Conservation (phyloP, 2,888 invertebrate genomes). For the Caenorhabditis virilis region DNA sequence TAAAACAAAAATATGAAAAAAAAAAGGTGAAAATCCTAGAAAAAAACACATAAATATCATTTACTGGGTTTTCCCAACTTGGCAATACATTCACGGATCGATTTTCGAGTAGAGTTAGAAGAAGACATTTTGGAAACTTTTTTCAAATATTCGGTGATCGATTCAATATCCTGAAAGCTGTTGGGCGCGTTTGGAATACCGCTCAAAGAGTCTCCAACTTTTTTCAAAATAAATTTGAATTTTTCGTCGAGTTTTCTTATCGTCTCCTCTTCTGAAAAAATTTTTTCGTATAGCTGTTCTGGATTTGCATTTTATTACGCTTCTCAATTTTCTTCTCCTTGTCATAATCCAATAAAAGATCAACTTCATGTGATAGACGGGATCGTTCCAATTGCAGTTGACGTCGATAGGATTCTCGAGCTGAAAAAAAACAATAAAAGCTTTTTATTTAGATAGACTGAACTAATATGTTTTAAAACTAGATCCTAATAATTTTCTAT, state of each 20-base stretch:
- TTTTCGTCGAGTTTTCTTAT: conserved; percentile 15
- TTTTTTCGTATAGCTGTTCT: too few species aligned
- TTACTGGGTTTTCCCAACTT: background rate
- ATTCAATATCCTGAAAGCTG: conserved; percentile 9
- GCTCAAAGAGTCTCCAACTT: conserved; percentile 6
- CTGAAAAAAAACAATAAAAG: background rate
- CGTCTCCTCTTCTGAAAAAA: conserved; percentile 15
- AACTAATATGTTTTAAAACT: too few species aligned
- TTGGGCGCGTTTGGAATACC: conserved; percentile 10
- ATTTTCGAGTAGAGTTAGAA: background rate
- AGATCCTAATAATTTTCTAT: too few species aligned
- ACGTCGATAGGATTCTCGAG: conserved; percentile 26
- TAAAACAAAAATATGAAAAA: background rate
- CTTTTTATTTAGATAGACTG: too few species aligned
- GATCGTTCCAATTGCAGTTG: conserved; percentile 27
- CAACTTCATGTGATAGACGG: conserved; percentile 27
- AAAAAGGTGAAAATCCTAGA: background rate
- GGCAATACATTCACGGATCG: conserved; percentile 1
- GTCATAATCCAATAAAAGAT: conserved; percentile 20
- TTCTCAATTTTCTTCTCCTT: conserved; percentile 13
- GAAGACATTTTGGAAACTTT: conserved; percentile 1
- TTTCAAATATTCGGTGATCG: conserved; percentile 13
- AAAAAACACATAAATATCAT: background rate
- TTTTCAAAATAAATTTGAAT: conserved; percentile 13
- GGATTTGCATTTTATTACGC: conserved; percentile 6